Evolutionary conservation across 2,888 invertebrate species (phyloP).

Genomic region (Drosophila niveifrons): DNA sequence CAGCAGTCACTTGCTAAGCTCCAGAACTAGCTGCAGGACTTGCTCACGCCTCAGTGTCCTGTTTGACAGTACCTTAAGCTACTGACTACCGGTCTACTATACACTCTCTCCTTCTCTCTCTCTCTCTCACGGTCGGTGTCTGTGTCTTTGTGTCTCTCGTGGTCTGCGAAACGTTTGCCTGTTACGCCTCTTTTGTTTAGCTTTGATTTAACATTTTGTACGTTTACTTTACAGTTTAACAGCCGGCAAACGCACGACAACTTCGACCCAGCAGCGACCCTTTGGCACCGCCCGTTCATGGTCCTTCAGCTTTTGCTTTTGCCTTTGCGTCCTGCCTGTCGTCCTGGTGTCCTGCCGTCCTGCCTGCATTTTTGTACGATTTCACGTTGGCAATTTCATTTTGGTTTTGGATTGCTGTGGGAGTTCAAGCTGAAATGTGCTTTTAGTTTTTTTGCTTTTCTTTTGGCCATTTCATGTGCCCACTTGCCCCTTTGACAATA

Average conservation of each 20-base stretch:
- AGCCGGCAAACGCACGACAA: slow-evolving; percentile 69
- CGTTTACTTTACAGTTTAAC: slow-evolving; percentile 80
- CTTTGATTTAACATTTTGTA: slow-evolving; percentile 79
- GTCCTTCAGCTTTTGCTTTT: neutral
- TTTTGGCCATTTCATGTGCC: slow-evolving; percentile 27
- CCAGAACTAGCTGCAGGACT: slow-evolving; percentile 14
- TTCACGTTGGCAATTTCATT: slow-evolving; percentile 80
- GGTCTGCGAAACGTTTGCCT: slow-evolving; percentile 40
- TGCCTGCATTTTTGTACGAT: slow-evolving; percentile 71
- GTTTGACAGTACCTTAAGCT: slow-evolving; percentile 49
- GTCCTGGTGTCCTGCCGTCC: slow-evolving; percentile 20
- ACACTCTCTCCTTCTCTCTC: neutral
- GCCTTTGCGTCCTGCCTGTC: slow-evolving; percentile 12
- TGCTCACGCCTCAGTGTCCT: slow-evolving; percentile 22
- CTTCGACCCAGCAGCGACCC: slow-evolving; percentile 2
- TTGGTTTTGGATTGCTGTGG: slow-evolving; percentile 68
- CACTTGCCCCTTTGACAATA: slow-evolving; percentile 48
- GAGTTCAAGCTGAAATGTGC: slow-evolving; percentile 80
- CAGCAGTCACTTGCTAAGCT: slow-evolving; percentile 40
- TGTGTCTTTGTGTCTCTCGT: neutral
- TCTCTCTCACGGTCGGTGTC: slow-evolving; percentile 6
- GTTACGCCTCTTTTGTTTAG: slow-evolving; percentile 79
- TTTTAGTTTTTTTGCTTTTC: slow-evolving; percentile 71
- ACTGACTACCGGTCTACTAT: slow-evolving; percentile 24
- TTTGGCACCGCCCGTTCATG: slow-evolving; percentile 17